Percentiles rank a stretch among this genome's conserved stretches.
Conservation (phyloP, 2,888 invertebrate species). For the Electrophaes corylata region DNA sequence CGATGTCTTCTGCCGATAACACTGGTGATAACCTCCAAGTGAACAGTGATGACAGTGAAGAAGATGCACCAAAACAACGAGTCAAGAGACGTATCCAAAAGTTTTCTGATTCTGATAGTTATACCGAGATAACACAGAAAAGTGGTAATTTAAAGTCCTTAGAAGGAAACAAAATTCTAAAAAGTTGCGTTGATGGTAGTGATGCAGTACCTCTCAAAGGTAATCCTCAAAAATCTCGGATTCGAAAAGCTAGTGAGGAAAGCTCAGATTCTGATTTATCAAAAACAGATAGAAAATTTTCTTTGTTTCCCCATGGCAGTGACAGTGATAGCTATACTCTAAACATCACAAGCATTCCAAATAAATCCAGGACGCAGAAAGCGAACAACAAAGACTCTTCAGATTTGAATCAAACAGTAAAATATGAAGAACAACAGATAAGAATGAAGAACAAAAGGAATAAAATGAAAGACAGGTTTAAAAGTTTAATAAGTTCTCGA, state of each 20-base stretch:
- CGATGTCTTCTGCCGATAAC: constrained; percentile 12
- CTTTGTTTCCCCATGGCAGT: constrained; percentile 1
- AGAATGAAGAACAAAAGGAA: constrained; percentile 64
- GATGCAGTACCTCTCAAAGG: constrained; percentile 30
- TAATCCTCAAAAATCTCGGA: constrained; percentile 39
- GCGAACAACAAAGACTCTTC: constrained; percentile 21
- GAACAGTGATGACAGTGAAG: constrained; percentile 39
- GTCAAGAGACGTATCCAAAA: constrained; percentile 50
- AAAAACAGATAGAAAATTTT: not conserved
- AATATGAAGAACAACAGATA: constrained; percentile 53
- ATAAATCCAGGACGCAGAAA: constrained; percentile 41
- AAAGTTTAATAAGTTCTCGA: constrained; percentile 54
- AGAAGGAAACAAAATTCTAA: not conserved
- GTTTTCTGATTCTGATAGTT: constrained; percentile 64
- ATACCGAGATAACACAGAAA: constrained; percentile 32
- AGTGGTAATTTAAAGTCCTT: not conserved
- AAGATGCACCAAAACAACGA: constrained; percentile 40
- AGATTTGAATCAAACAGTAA: constrained; percentile 40
- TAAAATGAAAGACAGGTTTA: constrained; percentile 67
- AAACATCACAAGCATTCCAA: constrained; percentile 29
- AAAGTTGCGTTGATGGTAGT: constrained; percentile 39
- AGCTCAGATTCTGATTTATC: constrained; percentile 18
- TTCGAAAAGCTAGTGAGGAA: constrained; percentile 23
- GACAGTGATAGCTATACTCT: constrained; percentile 34
- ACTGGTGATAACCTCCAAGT: constrained; percentile 24